Conservation (phyloP, 2,888 invertebrate genomes). For the Seladonia tumulorum region DNA sequence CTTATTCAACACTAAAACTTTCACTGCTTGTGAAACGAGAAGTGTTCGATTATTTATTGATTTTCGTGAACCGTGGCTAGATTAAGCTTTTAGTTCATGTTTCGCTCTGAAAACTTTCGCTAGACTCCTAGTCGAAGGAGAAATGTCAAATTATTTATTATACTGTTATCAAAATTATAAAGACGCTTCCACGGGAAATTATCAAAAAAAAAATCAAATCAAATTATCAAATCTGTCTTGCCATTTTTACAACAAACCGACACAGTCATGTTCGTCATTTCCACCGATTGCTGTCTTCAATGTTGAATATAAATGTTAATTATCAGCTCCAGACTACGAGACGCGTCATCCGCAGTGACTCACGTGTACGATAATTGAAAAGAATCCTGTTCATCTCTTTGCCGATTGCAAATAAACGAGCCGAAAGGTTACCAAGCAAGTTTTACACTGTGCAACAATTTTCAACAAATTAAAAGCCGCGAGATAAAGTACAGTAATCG, state of each 20-base stretch:
- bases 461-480: too few species aligned
- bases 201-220: too few species aligned
- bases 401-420: neutral
- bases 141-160: neutral
- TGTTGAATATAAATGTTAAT: neutral
- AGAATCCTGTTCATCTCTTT: neutral
- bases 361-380: neutral
- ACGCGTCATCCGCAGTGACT: neutral
- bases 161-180: too few species aligned
- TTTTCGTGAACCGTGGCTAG: too few species aligned
- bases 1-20: too few species aligned
- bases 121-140: too few species aligned
- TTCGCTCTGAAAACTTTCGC: too few species aligned
- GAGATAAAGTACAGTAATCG: too few species aligned
- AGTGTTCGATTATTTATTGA: too few species aligned
- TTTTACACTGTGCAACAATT: neutral
- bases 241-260: neutral
- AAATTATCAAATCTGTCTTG: neutral
- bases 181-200: too few species aligned
- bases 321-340: neutral
- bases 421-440: neutral
- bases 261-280: neutral
- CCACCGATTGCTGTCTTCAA: neutral
- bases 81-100: too few species aligned
- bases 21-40: too few species aligned